Evolutionary conservation across 2,797 vertebrate genomes (phyloP).

Genomic region (Rhinophrynus dorsalis): DNA sequence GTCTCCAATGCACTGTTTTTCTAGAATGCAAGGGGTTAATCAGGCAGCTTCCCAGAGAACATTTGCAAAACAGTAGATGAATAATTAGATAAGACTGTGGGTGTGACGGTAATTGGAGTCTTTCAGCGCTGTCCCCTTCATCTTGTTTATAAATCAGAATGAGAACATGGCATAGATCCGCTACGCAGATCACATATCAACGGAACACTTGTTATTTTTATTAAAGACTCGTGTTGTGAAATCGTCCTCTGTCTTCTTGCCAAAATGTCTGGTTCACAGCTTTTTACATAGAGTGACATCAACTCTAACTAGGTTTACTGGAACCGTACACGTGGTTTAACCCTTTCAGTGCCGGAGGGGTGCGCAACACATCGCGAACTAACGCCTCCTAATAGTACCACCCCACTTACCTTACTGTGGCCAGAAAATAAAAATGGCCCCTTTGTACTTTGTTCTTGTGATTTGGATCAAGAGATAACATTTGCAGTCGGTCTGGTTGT

Average conservation of each 20-base stretch:
- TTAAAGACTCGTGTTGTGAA: conserved; percentile 6
- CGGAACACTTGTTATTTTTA: conserved; percentile 2
- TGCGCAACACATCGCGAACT: no score
- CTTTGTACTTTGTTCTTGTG: no score
- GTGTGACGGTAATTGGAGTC: not conserved
- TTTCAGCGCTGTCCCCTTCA: not conserved
- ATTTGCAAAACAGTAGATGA: not conserved
- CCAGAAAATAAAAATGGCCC: no score
- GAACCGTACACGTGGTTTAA: not conserved
- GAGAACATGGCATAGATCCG: not conserved
- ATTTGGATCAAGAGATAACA: no score
- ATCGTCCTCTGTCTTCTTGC: conserved; percentile 7
- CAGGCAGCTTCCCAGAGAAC: no score
- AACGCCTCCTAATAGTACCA: no score
- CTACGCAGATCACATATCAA: not conserved
- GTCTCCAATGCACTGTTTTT: no score
- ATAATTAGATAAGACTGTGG: not conserved
- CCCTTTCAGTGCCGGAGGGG: no score
- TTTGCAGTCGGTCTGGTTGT: no score
- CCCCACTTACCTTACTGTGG: no score
- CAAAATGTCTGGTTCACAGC: conserved; percentile 9
- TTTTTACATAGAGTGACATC: not conserved
- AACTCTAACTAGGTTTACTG: not conserved
- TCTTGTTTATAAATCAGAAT: not conserved
- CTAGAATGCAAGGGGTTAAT: no score